Conservation (phyloP, 2,113 vertebrate genomes). For the Zootoca vivipara region DNA sequence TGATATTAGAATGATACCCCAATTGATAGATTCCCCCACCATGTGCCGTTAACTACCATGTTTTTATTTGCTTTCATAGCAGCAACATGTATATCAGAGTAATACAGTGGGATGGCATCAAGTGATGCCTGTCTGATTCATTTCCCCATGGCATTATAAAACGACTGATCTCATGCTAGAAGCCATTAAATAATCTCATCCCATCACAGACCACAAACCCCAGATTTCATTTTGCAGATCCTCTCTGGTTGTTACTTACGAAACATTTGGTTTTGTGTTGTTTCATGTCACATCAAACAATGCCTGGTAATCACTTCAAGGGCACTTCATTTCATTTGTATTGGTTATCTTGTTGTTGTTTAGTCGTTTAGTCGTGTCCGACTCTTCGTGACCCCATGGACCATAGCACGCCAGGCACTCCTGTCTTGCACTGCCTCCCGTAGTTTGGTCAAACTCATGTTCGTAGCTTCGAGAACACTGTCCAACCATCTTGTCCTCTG, state of each 20-base stretch:
- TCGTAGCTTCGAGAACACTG: too few species aligned
- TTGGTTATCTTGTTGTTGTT: not conserved
- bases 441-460: too few species aligned
- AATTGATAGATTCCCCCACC: not conserved
- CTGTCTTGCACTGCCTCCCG: too few species aligned
- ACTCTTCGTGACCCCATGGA: too few species aligned
- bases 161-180: not conserved
- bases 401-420: too few species aligned
- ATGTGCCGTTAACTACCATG: slow-evolving; percentile 27
- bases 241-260: not conserved
- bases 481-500: too few species aligned
- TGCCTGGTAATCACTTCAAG: not conserved
- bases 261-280: not conserved
- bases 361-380: too few species aligned
- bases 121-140: slow-evolving; percentile 17
- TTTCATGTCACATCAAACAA: not conserved
- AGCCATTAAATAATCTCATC: slow-evolving; percentile 29
- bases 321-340: slow-evolving; percentile 19
- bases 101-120: not conserved
- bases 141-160: slow-evolving; percentile 8
- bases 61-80: slow-evolving; percentile 11
- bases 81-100: not conserved
- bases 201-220: slow-evolving; percentile 2
- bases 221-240: slow-evolving; percentile 8
- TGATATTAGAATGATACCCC: slow-evolving; percentile 10